Evolutionary conservation across 2,888 invertebrate genomes (phyloP).

Genomic region (Andrena praecox): DNA sequence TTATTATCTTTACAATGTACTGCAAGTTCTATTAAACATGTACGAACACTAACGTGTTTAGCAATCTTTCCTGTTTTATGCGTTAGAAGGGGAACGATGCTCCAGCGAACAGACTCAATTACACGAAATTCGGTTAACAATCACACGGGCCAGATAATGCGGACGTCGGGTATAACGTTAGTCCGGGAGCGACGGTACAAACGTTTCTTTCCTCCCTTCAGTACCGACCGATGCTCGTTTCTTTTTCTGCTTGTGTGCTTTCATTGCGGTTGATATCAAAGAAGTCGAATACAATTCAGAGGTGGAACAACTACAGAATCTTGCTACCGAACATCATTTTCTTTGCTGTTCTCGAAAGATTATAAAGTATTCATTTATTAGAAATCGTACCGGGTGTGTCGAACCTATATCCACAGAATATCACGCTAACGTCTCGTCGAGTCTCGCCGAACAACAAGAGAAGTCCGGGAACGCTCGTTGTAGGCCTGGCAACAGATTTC

Average conservation of each 20-base stretch:
- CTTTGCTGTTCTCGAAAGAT: not conserved
- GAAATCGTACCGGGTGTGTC: not conserved
- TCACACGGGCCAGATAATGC: not conserved
- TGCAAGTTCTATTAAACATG: constrained; percentile 60
- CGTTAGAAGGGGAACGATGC: constrained; percentile 19
- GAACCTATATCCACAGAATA: constrained; percentile 3
- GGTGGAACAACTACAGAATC: constrained; percentile 12
- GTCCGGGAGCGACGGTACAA: not conserved
- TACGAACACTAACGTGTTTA: constrained; percentile 52
- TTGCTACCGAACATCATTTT: not conserved
- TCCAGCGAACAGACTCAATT: constrained; percentile 16
- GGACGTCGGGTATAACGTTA: not conserved
- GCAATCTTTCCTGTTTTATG: constrained; percentile 25
- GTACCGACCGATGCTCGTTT: not conserved
- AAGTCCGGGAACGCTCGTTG: constrained; percentile 12
- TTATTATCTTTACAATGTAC: constrained; percentile 55
- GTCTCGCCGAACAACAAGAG: constrained; percentile 7
- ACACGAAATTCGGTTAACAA: constrained; percentile 9
- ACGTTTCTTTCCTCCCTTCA: not conserved
- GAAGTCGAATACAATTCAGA: not conserved
- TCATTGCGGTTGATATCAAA: not conserved
- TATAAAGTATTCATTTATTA: constrained; percentile 13
- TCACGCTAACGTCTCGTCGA: constrained; percentile 6
- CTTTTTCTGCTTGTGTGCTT: not conserved
- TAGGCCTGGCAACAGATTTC: constrained; percentile 30